These are phyloP conservation scores for Fulica atra DNA, from an alignment of 2,113 vertebrate genomes.

Conservation along the genomic window DNA sequence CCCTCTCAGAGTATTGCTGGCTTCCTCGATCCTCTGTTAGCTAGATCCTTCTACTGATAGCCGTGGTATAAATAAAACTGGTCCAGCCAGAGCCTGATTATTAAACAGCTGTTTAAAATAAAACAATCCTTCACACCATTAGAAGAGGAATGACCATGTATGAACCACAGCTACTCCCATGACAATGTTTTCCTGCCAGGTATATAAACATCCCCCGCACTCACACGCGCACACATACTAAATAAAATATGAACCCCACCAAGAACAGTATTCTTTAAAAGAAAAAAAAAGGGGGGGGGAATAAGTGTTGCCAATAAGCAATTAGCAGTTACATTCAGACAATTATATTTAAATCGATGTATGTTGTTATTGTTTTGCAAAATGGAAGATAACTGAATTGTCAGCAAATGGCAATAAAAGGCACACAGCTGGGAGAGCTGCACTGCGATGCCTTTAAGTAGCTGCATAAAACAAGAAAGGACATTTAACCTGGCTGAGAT, in stretches of 20 bases:
- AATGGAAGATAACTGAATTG: not conserved
- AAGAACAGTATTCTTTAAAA: not conserved
- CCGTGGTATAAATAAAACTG: not conserved
- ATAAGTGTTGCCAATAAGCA: not conserved
- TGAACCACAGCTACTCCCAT: not conserved
- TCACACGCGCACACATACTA: not conserved
- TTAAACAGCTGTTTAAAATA: not conserved
- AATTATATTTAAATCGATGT: not conserved
- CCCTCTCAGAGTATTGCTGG: not conserved
- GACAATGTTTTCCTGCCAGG: constrained; percentile 5
- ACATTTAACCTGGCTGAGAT: constrained; percentile 63
- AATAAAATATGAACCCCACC: not conserved
- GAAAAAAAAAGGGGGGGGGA: not conserved
- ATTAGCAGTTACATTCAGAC: not conserved
- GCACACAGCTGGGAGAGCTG: not conserved
- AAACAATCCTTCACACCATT: not conserved
- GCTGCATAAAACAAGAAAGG: constrained; percentile 55
- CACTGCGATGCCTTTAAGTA: not conserved
- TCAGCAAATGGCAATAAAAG: not conserved
- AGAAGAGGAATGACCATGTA: not conserved
- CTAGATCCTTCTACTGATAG: not conserved
- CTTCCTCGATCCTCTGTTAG: not conserved
- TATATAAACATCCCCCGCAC: not conserved
- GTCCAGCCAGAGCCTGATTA: not conserved
- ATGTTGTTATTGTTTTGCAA: not conserved